Conservation (phyloP, 1,140 invertebrate genomes). For the Lutraria rhynchaena region DNA sequence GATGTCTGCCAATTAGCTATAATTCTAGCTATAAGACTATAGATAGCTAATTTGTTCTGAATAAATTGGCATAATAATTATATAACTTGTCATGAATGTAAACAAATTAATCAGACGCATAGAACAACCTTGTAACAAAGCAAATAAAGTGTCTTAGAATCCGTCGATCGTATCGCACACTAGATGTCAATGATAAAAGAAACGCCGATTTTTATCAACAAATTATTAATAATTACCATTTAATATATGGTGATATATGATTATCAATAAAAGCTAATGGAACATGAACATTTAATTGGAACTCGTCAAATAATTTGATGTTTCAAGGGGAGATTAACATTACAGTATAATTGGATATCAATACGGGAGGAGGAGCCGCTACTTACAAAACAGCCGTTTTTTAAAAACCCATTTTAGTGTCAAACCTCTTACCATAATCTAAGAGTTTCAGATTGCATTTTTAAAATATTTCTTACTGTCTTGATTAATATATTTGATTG, state of each 20-base stretch:
- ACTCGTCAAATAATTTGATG: too few species aligned
- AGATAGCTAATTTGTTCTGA: too few species aligned
- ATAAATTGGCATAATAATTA: too few species aligned
- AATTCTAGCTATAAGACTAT: too few species aligned
- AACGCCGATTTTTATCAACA: conserved; percentile 18
- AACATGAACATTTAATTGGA: conserved; percentile 32
- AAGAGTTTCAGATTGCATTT: conserved; percentile 44
- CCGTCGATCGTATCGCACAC: too few species aligned
- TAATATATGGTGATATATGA: too few species aligned
- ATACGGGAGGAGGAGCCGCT: background rate
- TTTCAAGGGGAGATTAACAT: background rate
- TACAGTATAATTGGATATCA: background rate
- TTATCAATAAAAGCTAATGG: conserved; percentile 43
- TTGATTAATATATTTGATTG: conserved; percentile 53
- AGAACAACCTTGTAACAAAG: too few species aligned
- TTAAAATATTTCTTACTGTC: conserved; percentile 35
- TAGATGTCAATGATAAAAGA: conserved; percentile 20
- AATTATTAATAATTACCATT: too few species aligned
- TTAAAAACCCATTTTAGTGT: conserved; percentile 34
- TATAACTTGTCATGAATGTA: too few species aligned
- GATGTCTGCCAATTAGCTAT: too few species aligned
- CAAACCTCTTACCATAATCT: conserved; percentile 38
- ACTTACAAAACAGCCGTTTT: background rate
- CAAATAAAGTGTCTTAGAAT: too few species aligned
- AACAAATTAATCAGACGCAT: too few species aligned